Evolutionary conservation across 2,113 vertebrate species (phyloP).

Genomic region (Riparia riparia): DNA sequence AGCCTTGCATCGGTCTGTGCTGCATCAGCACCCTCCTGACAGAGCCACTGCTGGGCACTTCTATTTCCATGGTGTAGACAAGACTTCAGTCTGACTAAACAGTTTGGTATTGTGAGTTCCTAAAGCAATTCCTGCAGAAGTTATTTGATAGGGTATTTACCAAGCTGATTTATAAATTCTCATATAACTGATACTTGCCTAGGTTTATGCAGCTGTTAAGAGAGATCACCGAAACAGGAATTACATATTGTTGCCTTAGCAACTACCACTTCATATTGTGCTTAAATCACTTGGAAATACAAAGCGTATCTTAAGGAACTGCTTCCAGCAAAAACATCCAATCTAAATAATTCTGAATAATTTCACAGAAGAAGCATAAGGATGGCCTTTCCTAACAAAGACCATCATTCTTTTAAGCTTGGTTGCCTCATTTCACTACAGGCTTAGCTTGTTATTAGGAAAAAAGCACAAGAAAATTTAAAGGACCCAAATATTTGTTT

Average conservation of each 20-base stretch:
- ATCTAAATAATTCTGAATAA: not conserved
- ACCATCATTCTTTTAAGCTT: not conserved
- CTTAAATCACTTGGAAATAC: slow-evolving; percentile 34
- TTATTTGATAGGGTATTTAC: slow-evolving; percentile 28
- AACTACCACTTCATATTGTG: slow-evolving; percentile 49
- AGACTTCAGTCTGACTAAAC: not conserved
- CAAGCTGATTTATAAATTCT: slow-evolving; percentile 21
- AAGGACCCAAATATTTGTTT: not conserved
- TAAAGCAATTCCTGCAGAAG: slow-evolving; percentile 1
- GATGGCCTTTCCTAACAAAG: not conserved
- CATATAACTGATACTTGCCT: not conserved
- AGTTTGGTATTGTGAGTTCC: not conserved
- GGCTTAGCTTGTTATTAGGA: not conserved
- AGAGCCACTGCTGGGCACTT: not conserved
- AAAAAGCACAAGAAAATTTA: not conserved
- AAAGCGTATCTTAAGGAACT: not conserved
- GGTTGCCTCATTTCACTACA: not conserved
- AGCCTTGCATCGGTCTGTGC: rapidly evolving
- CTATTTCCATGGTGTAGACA: not conserved
- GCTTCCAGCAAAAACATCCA: not conserved
- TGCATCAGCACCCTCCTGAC: not conserved
- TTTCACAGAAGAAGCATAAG: not conserved
- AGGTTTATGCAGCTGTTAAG: slow-evolving; percentile 34
- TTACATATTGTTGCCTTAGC: slow-evolving; percentile 55
- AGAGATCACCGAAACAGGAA: not conserved